Percentiles rank a stretch among this genome's conserved stretches.
Conservation (phyloP, 2,797 vertebrate genomes). For the Botia kubotai region DNA sequence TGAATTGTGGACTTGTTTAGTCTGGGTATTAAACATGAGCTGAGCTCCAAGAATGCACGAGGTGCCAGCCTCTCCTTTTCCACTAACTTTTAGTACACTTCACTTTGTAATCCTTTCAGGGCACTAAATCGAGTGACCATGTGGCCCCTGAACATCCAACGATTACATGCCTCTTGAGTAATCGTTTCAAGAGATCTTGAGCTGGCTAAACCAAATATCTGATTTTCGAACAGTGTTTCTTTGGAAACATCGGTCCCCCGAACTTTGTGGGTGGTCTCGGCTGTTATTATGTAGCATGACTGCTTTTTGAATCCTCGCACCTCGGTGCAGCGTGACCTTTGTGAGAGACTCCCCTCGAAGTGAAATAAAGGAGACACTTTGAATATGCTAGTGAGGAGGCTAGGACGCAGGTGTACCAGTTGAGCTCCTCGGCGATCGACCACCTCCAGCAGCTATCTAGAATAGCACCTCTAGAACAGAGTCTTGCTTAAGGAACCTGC, state of each 20-base stretch:
- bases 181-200: slow-evolving; percentile 44
- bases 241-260: background rate
- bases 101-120: slow-evolving; percentile 5
- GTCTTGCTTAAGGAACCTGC: slow-evolving; percentile 26
- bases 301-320: slow-evolving; percentile 44
- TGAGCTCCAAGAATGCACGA: slow-evolving; percentile 6
- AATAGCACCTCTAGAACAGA: slow-evolving; percentile 5
- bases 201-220: slow-evolving; percentile 39
- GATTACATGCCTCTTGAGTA: slow-evolving; percentile 27
- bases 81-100: slow-evolving; percentile 25
- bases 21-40: slow-evolving; percentile 25
- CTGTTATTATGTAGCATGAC: slow-evolving; percentile 37
- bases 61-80: slow-evolving; percentile 9
- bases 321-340: slow-evolving; percentile 46
- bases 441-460: slow-evolving; percentile 6
- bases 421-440: slow-evolving; percentile 31
- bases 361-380: slow-evolving; percentile 37
- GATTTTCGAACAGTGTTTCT: slow-evolving; percentile 44
- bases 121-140: background rate
- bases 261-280: slow-evolving; percentile 53
- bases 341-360: slow-evolving; percentile 49
- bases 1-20: slow-evolving; percentile 33
- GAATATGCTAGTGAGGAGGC: slow-evolving; percentile 48
- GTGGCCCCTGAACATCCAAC: background rate
- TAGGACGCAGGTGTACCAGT: slow-evolving; percentile 4